Conservation (phyloP, 2,888 invertebrate species). For the Eugnorisma glareosa region DNA sequence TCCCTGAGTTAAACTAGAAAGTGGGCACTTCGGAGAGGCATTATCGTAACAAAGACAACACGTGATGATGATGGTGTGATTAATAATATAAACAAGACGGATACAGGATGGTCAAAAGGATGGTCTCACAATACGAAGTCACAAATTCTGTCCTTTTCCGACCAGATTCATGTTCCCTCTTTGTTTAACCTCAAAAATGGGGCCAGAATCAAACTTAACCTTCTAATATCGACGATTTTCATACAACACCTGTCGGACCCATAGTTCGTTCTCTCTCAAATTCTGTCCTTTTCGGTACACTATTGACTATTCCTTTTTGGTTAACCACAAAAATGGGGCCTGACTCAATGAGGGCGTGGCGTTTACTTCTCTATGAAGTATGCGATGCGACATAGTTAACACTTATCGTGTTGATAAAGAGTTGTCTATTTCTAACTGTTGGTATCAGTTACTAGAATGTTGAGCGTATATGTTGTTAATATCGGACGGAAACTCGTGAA, state of each 20-base stretch:
- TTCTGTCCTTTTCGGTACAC: too few species aligned
- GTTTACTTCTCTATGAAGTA: not conserved
- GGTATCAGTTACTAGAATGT: conserved; percentile 1
- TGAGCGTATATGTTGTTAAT: not conserved
- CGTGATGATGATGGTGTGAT: too few species aligned
- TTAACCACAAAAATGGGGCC: not conserved
- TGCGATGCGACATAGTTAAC: conserved; percentile 6
- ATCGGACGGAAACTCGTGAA: not conserved
- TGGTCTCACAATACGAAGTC: not conserved
- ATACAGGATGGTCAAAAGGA: not conserved
- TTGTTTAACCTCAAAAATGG: not conserved
- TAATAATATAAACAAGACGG: too few species aligned
- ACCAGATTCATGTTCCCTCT: not conserved
- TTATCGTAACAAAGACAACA: not conserved
- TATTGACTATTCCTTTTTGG: not conserved
- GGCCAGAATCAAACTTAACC: not conserved
- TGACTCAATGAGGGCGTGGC: not conserved
- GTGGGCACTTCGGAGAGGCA: not conserved
- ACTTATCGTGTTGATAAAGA: conserved; percentile 14
- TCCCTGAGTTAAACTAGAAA: not conserved
- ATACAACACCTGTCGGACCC: not conserved
- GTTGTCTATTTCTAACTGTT: not conserved
- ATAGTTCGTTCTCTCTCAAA: not conserved
- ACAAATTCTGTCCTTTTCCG: not conserved
- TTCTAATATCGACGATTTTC: not conserved